Percentiles rank a stretch among this genome's conserved stretches.
These are phyloP conservation scores for Chanos chanos DNA, from an alignment of 2,797 vertebrate species.

Conservation along the genomic window DNA sequence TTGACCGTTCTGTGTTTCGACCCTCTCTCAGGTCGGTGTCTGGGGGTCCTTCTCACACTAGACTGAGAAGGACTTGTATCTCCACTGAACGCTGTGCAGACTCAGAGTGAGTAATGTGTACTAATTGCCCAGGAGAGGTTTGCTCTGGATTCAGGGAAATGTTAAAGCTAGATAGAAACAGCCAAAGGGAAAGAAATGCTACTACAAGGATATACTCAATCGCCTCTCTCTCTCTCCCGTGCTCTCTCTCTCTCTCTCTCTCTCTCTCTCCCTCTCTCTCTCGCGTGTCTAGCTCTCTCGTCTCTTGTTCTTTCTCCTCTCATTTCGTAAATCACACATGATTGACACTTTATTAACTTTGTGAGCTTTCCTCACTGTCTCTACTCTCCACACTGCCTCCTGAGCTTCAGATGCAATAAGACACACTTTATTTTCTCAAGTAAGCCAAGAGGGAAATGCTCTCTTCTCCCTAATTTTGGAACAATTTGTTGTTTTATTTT, in stretches of 20 bases:
- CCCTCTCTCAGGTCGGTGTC: conserved; percentile 16
- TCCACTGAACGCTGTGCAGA: not conserved
- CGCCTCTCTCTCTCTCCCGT: not conserved
- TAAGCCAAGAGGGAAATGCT: too few species aligned
- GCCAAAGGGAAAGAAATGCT: conserved; percentile 32
- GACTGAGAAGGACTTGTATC: not conserved
- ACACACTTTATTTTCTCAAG: too few species aligned
- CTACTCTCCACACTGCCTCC: not conserved
- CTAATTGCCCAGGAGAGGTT: too few species aligned
- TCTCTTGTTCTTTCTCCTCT: not conserved
- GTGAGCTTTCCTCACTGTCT: not conserved
- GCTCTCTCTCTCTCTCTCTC: not conserved
- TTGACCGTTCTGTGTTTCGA: not conserved
- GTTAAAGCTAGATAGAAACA: conserved; percentile 21
- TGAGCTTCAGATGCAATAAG: conserved; percentile 43
- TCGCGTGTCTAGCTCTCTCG: too few species aligned
- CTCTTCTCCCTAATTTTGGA: not conserved
- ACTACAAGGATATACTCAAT: not conserved
- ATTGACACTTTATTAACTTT: not conserved
- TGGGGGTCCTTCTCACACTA: not conserved
- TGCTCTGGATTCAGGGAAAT: too few species aligned
- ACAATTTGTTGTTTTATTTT: not conserved
- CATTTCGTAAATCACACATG: not conserved
- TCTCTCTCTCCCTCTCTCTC: too few species aligned
- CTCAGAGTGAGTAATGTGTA: too few species aligned